A percentile compares a stretch with the other conserved stretches of the same genome.
These are phyloP conservation scores for Lepas anatifera DNA, from an alignment of 2,888 invertebrate genomes.

Conservation along the genomic window DNA sequence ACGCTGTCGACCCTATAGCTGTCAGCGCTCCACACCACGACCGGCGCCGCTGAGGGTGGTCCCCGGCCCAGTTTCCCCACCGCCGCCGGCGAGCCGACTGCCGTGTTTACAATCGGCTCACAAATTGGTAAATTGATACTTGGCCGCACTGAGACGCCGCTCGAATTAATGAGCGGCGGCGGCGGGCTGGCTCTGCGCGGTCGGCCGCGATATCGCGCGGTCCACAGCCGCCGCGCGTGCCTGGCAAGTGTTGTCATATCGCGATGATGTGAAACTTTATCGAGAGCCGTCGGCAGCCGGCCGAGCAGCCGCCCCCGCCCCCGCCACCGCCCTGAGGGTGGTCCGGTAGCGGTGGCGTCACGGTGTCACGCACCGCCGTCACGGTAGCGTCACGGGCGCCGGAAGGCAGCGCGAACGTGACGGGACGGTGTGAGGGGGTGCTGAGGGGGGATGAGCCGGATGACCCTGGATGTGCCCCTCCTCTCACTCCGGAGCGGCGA, in stretches of 20 bases:
- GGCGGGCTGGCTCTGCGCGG: background rate
- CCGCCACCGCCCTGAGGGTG: background rate
- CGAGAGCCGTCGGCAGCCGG: too few relatives aligned
- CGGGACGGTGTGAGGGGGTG: too few relatives aligned
- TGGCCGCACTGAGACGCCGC: background rate
- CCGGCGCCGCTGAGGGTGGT: background rate
- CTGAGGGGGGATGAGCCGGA: too few relatives aligned
- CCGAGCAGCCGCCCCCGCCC: too few relatives aligned
- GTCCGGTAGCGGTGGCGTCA: background rate
- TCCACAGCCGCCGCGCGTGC: background rate
- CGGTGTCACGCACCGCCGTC: background rate
- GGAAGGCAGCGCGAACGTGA: too few relatives aligned
- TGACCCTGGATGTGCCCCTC: too few relatives aligned
- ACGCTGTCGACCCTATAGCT: too few relatives aligned
- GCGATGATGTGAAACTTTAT: too few relatives aligned
- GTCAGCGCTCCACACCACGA: background rate
- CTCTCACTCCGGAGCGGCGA: too few relatives aligned
- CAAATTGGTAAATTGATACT: constrained; percentile 14
- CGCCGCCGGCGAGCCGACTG: background rate
- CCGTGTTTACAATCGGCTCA: constrained; percentile 8
- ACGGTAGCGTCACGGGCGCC: background rate
- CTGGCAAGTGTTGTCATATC: background rate
- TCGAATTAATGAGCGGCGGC: constrained; percentile 2
- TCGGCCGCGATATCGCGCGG: background rate
- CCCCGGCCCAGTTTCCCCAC: background rate